Evolutionary conservation across 2,888 invertebrate genomes (phyloP).

Genomic region (Noctua comes): DNA sequence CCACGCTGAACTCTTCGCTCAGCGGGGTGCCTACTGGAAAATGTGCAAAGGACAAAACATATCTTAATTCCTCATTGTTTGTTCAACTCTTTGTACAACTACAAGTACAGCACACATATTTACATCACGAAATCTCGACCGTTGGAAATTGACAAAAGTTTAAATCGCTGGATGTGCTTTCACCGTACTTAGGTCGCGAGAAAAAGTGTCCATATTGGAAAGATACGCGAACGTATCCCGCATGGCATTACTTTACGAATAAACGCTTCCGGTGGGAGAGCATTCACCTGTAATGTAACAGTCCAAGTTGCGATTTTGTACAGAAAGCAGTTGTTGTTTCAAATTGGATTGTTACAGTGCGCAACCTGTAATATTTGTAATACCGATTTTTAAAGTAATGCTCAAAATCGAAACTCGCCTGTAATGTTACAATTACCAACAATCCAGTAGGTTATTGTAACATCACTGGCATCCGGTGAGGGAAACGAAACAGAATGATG

Average conservation of each 20-base stretch:
- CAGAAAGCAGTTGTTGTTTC: too few species aligned
- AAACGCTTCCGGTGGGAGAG: background rate
- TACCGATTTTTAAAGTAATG: too few species aligned
- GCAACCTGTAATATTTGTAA: too few species aligned
- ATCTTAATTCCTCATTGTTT: constrained; percentile 28
- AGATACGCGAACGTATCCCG: background rate
- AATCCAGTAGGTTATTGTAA: background rate
- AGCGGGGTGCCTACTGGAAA: constrained; percentile 92
- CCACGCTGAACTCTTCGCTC: constrained; percentile 92
- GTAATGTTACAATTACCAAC: too few species aligned
- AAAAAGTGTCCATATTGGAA: background rate
- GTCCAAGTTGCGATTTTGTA: background rate
- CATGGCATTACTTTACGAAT: background rate
- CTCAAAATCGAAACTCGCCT: background rate
- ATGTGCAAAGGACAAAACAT: constrained; percentile 89
- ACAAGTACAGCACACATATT: background rate
- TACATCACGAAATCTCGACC: constrained; percentile 12
- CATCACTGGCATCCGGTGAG: background rate
- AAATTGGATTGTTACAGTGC: too few species aligned
- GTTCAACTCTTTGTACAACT: background rate
- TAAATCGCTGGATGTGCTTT: background rate
- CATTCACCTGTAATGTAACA: background rate
- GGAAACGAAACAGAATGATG: background rate
- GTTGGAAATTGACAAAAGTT: constrained; percentile 7
- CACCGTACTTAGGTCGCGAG: background rate